phyloP scores from a whole-genome alignment of 2,888 invertebrate genomes.

The Capitulum mitella region DNA sequence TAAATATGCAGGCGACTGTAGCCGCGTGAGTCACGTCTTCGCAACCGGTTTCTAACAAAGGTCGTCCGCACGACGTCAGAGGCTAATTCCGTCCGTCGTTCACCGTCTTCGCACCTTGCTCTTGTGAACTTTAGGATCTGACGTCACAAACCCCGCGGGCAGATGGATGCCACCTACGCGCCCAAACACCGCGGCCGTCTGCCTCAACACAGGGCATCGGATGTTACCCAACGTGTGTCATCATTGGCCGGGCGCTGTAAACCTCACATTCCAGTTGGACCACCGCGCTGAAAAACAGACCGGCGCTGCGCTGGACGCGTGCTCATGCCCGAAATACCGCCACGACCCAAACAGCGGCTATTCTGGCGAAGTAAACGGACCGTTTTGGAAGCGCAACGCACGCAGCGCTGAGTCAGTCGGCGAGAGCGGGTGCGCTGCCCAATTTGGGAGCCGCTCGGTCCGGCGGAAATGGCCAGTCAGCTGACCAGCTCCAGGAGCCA shows the following conservation, averaged over 20 bases:
- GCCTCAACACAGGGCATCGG: background rate
- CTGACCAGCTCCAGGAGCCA: too few relatives aligned
- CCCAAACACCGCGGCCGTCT: background rate
- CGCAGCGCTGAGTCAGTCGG: background rate
- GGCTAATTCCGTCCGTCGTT: background rate
- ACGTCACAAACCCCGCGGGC: background rate
- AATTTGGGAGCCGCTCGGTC: slow-evolving; percentile 2
- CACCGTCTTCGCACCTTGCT: background rate
- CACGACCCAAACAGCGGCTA: background rate
- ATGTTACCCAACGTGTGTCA: slow-evolving; percentile 16
- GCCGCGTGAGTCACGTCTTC: too few relatives aligned
- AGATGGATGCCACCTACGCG: background rate
- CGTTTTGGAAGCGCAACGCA: slow-evolving; percentile 1
- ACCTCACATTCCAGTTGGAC: background rate
- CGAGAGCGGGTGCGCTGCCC: background rate
- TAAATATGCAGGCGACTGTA: too few relatives aligned
- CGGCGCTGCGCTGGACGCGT: background rate
- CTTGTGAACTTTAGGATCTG: background rate
- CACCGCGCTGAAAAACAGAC: background rate
- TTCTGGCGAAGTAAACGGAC: background rate
- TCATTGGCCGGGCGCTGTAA: background rate
- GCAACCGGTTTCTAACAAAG: too few relatives aligned
- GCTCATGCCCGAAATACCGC: background rate
- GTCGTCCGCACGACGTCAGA: background rate
- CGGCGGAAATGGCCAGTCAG: too few relatives aligned